Evolutionary conservation across 2,888 invertebrate genomes (phyloP).

Genomic region (Priocnemis perturbator): DNA sequence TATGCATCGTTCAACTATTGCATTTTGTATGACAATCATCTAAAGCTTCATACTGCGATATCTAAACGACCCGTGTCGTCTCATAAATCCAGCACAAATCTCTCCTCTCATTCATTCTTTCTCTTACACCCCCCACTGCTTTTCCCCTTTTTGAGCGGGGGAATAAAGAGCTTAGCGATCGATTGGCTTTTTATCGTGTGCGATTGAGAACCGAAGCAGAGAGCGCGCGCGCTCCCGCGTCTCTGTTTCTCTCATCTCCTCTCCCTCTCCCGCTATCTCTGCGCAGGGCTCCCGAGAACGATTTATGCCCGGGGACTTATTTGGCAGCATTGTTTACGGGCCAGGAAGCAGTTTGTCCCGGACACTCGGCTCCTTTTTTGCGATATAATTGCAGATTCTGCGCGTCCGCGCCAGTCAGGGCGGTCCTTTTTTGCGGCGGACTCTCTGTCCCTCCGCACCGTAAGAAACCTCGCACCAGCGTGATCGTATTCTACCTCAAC

Average conservation of each 20-base stretch:
- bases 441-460: conserved; percentile 36
- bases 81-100: conserved; percentile 38
- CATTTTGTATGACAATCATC: too few species aligned
- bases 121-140: neutral
- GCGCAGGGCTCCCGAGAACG: conserved; percentile 27
- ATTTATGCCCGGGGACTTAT: conserved; percentile 62
- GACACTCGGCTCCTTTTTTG: conserved; percentile 57
- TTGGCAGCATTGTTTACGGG: conserved; percentile 61
- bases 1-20: too few species aligned
- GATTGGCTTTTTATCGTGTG: conserved; percentile 51
- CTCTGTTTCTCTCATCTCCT: conserved; percentile 8
- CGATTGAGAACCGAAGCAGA: conserved; percentile 26
- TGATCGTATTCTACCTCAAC: conserved; percentile 27
- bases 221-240: neutral
- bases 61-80: conserved; percentile 16
- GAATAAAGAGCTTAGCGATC: conserved; percentile 57
- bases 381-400: conserved; percentile 67
- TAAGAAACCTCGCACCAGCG: conserved; percentile 50
- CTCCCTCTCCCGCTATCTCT: neutral
- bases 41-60: conserved; percentile 31
- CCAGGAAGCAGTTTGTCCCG: conserved; percentile 61
- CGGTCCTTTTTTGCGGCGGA: conserved; percentile 62
- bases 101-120: conserved; percentile 1
- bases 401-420: conserved; percentile 51
- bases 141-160: conserved; percentile 19